phyloP scores from a whole-genome alignment of 2,113 vertebrate species.

The Phalacrocorax pelagicus region DNA sequence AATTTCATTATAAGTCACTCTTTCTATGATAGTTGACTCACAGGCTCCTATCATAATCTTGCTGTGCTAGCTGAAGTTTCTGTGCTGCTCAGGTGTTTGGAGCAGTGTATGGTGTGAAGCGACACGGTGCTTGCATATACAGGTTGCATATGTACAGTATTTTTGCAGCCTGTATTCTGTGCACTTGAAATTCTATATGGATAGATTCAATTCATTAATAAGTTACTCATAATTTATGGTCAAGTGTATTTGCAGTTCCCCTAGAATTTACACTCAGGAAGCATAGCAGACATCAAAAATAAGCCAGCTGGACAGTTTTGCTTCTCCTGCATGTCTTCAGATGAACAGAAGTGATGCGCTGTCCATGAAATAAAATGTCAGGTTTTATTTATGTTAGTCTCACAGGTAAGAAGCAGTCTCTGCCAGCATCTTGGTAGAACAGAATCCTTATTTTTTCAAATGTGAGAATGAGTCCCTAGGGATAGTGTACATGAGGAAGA shows the following conservation, averaged over 20 bases:
- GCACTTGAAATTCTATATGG: not conserved
- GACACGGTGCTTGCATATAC: not conserved
- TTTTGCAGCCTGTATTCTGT: not conserved
- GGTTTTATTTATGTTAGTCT: not conserved
- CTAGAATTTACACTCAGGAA: not conserved
- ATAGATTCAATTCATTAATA: not conserved
- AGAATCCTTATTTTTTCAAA: not conserved
- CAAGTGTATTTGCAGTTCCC: not conserved
- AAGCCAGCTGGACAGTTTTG: not conserved
- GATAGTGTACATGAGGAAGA: not conserved
- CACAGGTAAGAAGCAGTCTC: not conserved
- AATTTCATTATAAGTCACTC: not conserved
- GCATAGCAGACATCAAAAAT: not conserved
- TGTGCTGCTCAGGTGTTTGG: not conserved
- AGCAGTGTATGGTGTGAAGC: not conserved
- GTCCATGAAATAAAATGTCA: not conserved
- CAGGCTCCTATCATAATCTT: not conserved
- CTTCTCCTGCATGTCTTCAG: not conserved
- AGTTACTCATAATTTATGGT: not conserved
- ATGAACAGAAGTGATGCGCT: conserved; percentile 5
- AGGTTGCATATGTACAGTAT: not conserved
- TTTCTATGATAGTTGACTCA: not conserved
- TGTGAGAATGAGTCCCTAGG: not conserved
- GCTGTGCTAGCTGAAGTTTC: not conserved
- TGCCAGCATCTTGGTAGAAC: not conserved